Conservation (phyloP, 2,888 invertebrate genomes). For the Polylopha cassiicola region DNA sequence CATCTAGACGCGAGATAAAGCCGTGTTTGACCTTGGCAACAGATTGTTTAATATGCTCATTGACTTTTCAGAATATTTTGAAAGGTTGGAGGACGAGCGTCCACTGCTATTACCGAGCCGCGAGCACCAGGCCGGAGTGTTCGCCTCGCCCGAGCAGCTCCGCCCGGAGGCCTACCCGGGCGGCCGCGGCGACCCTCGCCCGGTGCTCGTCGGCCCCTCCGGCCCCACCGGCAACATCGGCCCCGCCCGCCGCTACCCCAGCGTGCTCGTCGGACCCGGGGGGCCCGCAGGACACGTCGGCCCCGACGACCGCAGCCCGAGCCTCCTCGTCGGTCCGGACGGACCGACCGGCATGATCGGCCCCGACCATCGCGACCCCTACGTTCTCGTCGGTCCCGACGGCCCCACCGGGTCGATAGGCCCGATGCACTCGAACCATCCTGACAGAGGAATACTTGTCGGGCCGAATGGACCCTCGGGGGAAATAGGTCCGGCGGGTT, state of each 20-base stretch:
- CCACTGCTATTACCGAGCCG: conserved; percentile 42
- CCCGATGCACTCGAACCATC: conserved; percentile 25
- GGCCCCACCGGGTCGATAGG: conserved; percentile 43
- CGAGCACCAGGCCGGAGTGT: conserved; percentile 9
- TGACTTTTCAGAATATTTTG: conserved; percentile 53
- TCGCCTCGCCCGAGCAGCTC: conserved; percentile 2
- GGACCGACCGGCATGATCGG: conserved; percentile 12
- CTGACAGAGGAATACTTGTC: conserved; percentile 41
- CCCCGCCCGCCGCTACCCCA: conserved; percentile 19
- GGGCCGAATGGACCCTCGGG: conserved; percentile 58
- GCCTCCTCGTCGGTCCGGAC: conserved; percentile 19
- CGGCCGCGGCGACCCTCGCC: conserved; percentile 23
- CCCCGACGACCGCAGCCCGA: conserved; percentile 38
- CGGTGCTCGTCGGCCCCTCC: conserved; percentile 30
- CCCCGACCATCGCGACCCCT: conserved; percentile 27
- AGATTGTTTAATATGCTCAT: background rate
- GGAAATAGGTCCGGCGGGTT: conserved; percentile 33
- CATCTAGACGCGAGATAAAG: no score
- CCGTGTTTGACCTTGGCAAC: no score
- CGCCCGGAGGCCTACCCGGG: no score
- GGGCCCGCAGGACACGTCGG: conserved; percentile 6
- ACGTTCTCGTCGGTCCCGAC: conserved; percentile 62
- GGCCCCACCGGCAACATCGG: conserved; percentile 38
- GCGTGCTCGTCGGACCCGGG: background rate
- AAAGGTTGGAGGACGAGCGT: conserved; percentile 56